These are phyloP conservation scores for Gryllus longicercus DNA, from an alignment of 2,888 invertebrate genomes.

Conservation along the genomic window DNA sequence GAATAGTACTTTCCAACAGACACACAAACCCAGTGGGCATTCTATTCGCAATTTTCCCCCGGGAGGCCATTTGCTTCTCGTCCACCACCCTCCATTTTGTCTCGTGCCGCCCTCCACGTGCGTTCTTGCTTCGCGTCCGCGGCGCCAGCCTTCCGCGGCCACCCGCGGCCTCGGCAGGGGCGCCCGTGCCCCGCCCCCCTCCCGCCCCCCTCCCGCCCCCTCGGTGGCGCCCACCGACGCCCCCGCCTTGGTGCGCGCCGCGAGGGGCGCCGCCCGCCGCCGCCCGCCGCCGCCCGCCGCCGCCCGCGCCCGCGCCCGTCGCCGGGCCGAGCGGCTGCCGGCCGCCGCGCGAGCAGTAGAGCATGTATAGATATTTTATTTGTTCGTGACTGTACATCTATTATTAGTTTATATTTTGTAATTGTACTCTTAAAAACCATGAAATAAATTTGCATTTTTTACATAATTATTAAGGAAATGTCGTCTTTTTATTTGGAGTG, in stretches of 20 bases:
- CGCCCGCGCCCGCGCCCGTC: no score
- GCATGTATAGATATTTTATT: constrained; percentile 17
- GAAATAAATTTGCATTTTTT: constrained; percentile 17
- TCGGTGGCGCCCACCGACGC: neutral
- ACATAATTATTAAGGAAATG: neutral
- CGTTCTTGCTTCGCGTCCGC: no score
- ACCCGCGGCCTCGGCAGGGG: no score
- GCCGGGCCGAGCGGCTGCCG: neutral
- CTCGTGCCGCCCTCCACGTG: no score
- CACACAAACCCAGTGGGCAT: no score
- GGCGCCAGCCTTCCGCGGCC: no score
- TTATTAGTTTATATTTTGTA: constrained; percentile 17
- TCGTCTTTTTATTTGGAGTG: neutral
- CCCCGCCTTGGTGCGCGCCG: neutral
- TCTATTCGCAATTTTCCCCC: no score
- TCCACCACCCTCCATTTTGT: no score
- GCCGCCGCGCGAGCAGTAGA: neutral
- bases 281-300: neutral
- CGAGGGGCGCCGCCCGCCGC: neutral
- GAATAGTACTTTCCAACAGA: no score
- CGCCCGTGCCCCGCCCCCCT: neutral
- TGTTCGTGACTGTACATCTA: constrained; percentile 6
- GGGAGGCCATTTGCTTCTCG: no score
- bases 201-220: neutral
- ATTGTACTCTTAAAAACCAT: neutral